Evolutionary conservation across 2,797 vertebrate genomes (phyloP).

Genomic region (Eremophila alpestris): DNA sequence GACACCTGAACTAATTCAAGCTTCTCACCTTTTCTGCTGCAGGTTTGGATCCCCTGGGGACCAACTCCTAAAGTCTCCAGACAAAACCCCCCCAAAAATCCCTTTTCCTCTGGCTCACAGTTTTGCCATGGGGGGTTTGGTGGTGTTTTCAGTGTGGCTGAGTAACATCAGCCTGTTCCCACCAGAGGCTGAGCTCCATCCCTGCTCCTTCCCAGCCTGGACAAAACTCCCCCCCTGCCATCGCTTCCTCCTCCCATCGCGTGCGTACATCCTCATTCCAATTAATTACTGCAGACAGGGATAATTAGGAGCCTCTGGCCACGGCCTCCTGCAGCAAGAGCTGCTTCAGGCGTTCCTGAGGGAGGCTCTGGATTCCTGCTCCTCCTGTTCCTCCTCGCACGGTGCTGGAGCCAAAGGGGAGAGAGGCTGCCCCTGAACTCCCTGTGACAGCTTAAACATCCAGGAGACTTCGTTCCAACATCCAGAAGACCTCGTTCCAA

Average conservation of each 20-base stretch:
- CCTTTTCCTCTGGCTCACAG: not conserved
- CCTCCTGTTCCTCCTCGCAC: not conserved
- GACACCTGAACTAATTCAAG: not conserved
- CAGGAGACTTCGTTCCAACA: too few species aligned
- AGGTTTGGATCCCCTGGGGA: not conserved
- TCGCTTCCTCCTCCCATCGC: not conserved
- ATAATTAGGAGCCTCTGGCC: not conserved
- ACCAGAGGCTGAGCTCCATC: not conserved
- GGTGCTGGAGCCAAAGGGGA: too few species aligned
- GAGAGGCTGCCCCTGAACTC: not conserved
- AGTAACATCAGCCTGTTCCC: not conserved
- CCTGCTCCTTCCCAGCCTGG: not conserved
- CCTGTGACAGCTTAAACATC: not conserved
- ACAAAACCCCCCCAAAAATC: not conserved
- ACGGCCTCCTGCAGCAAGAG: not conserved
- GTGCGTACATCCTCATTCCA: not conserved
- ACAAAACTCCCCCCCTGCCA: not conserved
- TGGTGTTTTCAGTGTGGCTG: not conserved
- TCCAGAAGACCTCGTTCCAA: too few species aligned
- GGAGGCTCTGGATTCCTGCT: not conserved
- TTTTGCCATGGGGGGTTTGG: not conserved
- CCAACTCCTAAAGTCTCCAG: fast-evolving
- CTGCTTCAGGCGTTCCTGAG: not conserved
- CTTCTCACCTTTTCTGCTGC: not conserved
- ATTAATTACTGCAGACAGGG: not conserved